Evolutionary conservation across 2,797 vertebrate species (phyloP), one percentile per base, ranked within the genome.

Genomic region (Lophius americanus): DNA sequence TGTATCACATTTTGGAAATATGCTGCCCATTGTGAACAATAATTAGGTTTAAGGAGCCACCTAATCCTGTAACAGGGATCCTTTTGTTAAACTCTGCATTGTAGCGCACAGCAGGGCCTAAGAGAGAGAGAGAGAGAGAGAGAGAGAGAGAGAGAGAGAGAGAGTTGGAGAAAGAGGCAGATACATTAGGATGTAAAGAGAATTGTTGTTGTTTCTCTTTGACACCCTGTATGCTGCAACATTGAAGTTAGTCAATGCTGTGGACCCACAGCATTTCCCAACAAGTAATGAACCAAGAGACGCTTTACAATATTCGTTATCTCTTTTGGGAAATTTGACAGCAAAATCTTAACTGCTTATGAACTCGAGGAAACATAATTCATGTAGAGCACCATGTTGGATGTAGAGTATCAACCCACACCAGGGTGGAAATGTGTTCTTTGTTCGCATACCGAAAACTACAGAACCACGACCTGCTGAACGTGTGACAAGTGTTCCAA

Each of bases 31-130:
- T 7, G 54, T 51, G 10, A 55, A 36, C 43, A 58, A 33, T 50
- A 58, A 68, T 54, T n/a, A 41, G 43, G 38, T 68, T 32, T 77
- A 54, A 70, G 44, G 36, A 87, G 85, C 89, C 77, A 94, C 94
- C 94, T 91, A 94, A 86, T 93, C 90, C 93, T 89, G 92, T 86
- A 55, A 93, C 88, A 73, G 80, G 92, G 85, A 94, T 93, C 87
- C 83, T 87, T 85, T 92, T 92, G 84, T 92, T 90, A 94, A 94
- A 94, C 53, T 89, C 81, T 73, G 90, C 76, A 82, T 95, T 95
- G 92, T 92, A 87, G 76, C 1, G 81, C 68, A 95, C 82, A 38
- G 90, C 94, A 41, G 94, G 94, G 60, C 94, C 94, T 95, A 86
- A 89, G 87, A 82, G 79, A 81, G 58, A 82, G 54, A 82, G 63